Conservation (phyloP, 2,797 vertebrate genomes). For the Sardinella longiceps region DNA sequence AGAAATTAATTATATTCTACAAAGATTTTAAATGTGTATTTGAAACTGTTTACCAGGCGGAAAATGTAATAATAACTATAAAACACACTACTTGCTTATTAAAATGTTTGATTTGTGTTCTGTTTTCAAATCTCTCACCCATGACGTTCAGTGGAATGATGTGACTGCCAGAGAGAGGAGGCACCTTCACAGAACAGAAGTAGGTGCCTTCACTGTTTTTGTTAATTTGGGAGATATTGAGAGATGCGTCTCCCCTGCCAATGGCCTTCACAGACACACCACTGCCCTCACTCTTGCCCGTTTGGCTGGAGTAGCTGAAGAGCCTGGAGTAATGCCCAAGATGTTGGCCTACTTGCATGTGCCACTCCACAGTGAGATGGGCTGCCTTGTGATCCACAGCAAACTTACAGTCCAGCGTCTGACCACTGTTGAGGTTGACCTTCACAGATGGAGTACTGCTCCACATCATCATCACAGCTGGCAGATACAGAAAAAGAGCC, state of each 20-base stretch:
- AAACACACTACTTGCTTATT: neutral
- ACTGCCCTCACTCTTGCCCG: slow-evolving; percentile 45
- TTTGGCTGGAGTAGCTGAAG: slow-evolving; percentile 60
- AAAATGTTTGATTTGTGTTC: neutral
- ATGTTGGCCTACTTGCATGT: slow-evolving; percentile 43
- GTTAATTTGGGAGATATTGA: slow-evolving; percentile 57
- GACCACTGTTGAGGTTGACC: slow-evolving; percentile 58
- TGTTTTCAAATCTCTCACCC: slow-evolving; percentile 60
- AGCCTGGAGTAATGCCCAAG: slow-evolving; percentile 58
- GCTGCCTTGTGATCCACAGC: slow-evolving; percentile 67
- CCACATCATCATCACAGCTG: slow-evolving; percentile 71
- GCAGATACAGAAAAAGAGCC: neutral
- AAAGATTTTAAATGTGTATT: too few relatives aligned
- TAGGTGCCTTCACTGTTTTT: slow-evolving; percentile 69
- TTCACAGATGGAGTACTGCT: slow-evolving; percentile 65
- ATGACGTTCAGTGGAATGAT: slow-evolving; percentile 64
- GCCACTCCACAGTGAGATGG: slow-evolving; percentile 64
- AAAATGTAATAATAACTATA: too few relatives aligned
- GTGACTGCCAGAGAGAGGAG: slow-evolving; percentile 61
- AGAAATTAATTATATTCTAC: too few relatives aligned
- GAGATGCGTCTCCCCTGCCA: slow-evolving; percentile 67
- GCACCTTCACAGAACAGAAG: slow-evolving; percentile 65
- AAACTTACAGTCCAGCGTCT: slow-evolving; percentile 75
- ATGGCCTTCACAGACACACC: slow-evolving; percentile 62
- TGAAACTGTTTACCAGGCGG: too few relatives aligned